Conservation (phyloP, 2,113 vertebrate genomes). For the Triplophysa dalaica region DNA sequence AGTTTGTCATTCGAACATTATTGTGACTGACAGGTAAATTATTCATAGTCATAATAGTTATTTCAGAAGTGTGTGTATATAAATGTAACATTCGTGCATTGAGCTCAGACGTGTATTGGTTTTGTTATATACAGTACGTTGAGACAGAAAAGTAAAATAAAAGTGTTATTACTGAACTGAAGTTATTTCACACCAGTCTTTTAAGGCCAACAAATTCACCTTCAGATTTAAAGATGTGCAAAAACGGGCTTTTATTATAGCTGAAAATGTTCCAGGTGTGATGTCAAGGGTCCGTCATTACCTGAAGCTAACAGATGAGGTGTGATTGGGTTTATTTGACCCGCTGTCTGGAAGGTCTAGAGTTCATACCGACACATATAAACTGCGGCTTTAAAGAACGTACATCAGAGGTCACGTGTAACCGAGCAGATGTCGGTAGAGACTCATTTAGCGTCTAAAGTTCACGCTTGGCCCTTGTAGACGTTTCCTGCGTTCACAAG, state of each 20-base stretch:
- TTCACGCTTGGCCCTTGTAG: background rate
- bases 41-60: too few species aligned
- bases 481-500: background rate
- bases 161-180: background rate
- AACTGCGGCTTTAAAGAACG: background rate
- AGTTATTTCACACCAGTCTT: constrained; percentile 26
- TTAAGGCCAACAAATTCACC: background rate
- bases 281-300: background rate
- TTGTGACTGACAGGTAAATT: too few species aligned
- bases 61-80: too few species aligned
- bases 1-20: too few species aligned
- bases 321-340: background rate
- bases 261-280: constrained; percentile 1
- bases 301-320: background rate
- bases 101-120: too few species aligned
- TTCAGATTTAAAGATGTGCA: background rate
- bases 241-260: background rate
- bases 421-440: background rate
- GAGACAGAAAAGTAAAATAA: background rate
- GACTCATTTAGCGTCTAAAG: background rate
- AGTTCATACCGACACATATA: background rate
- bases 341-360: background rate
- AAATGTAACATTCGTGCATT: too few species aligned
- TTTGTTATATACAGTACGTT: too few species aligned
- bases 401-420: background rate